phyloP scores from a whole-genome alignment of 2,888 invertebrate species.

The Yponomeuta malinellus region DNA sequence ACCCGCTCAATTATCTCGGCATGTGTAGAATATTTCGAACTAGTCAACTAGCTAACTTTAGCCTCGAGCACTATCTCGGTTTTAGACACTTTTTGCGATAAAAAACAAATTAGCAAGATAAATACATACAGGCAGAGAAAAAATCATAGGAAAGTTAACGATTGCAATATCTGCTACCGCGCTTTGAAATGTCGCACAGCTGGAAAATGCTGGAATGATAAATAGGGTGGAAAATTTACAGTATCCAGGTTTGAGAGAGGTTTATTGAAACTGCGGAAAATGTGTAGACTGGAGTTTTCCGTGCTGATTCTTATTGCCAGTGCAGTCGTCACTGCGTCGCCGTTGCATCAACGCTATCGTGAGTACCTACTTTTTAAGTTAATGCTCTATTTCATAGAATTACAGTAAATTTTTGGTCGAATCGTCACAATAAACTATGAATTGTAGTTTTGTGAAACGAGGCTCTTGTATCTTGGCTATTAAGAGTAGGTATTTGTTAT shows the following conservation, averaged over 20 bases:
- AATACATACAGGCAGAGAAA: neutral
- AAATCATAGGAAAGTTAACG: neutral
- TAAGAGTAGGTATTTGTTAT: too few species aligned
- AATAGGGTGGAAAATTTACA: neutral
- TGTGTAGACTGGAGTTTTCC: neutral
- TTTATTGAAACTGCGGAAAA: neutral
- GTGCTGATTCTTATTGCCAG: neutral
- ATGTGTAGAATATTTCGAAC: neutral
- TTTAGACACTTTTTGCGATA: neutral
- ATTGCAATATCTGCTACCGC: neutral
- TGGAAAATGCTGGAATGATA: neutral
- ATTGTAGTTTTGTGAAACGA: too few species aligned
- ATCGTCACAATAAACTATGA: too few species aligned
- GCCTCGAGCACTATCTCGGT: neutral
- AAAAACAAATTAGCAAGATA: neutral
- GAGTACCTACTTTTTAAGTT: neutral
- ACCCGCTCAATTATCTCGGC: neutral
- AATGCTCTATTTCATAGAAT: neutral
- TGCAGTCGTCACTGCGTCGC: constrained; percentile 5
- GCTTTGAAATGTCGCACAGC: neutral
- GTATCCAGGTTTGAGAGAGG: neutral
- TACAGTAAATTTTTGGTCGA: too few species aligned
- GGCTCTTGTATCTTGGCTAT: too few species aligned
- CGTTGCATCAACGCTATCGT: constrained; percentile 9
- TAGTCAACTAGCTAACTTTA: neutral